A percentile compares a stretch with the other conserved stretches of the same genome.
phyloP scores from a whole-genome alignment of 1,140 invertebrate species.

The Odontomachus brunneus region DNA sequence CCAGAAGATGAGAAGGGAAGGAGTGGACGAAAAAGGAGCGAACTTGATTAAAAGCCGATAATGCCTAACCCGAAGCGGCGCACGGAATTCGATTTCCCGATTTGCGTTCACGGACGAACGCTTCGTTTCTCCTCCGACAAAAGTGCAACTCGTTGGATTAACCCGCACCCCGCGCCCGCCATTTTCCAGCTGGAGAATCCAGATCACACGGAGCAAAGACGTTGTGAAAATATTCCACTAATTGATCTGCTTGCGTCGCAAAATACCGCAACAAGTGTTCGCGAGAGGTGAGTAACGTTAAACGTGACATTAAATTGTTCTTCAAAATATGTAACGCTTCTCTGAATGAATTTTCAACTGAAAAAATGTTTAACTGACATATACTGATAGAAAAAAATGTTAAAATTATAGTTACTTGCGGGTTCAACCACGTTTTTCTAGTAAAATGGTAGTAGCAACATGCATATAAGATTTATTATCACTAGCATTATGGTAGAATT shows the following conservation, averaged over 20 bases:
- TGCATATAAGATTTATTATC: too few species aligned
- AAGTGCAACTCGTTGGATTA: slow-evolving; percentile 20
- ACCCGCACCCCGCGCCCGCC: neutral
- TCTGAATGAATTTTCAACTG: too few species aligned
- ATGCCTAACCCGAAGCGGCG: slow-evolving; percentile 57
- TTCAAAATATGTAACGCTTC: too few species aligned
- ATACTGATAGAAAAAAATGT: too few species aligned
- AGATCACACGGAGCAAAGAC: slow-evolving; percentile 5
- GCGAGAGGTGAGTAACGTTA: too few species aligned
- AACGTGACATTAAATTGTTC: too few species aligned
- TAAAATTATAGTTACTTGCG: too few species aligned
- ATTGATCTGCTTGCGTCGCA: neutral
- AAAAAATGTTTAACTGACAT: too few species aligned
- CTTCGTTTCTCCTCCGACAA: slow-evolving; percentile 44
- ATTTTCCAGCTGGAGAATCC: slow-evolving; percentile 14
- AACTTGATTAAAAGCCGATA: slow-evolving; percentile 72
- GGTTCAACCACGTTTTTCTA: too few species aligned
- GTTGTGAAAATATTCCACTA: neutral
- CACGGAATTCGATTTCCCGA: slow-evolving; percentile 54
- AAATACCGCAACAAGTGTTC: too few species aligned
- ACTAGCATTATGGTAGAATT: too few species aligned
- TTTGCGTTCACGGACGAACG: slow-evolving; percentile 64
- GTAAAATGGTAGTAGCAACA: too few species aligned
- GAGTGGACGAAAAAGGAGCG: slow-evolving; percentile 49
- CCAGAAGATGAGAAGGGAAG: slow-evolving; percentile 55